These are phyloP conservation scores for Uria lomvia DNA, from an alignment of 2,113 vertebrate species.

Conservation along the genomic window DNA sequence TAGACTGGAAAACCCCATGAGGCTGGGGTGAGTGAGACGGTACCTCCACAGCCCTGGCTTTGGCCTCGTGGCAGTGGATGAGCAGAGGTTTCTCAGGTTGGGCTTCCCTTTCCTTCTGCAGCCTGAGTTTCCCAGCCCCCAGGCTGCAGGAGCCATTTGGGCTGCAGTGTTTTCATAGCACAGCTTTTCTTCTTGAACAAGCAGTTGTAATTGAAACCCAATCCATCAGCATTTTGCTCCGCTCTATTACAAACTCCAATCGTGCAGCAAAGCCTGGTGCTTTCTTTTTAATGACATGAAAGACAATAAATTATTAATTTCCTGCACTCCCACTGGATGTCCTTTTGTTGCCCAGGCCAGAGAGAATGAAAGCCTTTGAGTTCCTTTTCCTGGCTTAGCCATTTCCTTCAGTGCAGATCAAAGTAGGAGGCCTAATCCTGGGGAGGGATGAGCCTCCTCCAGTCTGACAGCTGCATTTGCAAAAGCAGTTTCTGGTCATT, in stretches of 20 bases:
- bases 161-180: background rate
- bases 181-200: background rate
- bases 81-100: background rate
- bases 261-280: background rate
- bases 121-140: background rate
- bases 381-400: background rate
- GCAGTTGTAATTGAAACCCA: background rate
- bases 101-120: background rate
- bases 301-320: conserved; percentile 14
- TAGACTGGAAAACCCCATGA: background rate
- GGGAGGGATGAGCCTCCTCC: background rate
- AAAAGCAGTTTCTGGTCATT: background rate
- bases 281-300: background rate
- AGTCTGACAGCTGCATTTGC: background rate
- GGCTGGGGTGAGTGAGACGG: background rate
- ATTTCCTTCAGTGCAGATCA: background rate
- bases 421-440: background rate
- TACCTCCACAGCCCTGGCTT: background rate
- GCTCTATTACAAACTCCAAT: background rate
- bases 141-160: background rate
- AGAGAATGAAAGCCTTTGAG: background rate
- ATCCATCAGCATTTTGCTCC: background rate
- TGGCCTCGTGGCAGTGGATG: fast-evolving
- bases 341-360: background rate
- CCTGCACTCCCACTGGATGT: background rate